Conservation (phyloP, 2,797 vertebrate genomes). For the Megalops cyprinoides region DNA sequence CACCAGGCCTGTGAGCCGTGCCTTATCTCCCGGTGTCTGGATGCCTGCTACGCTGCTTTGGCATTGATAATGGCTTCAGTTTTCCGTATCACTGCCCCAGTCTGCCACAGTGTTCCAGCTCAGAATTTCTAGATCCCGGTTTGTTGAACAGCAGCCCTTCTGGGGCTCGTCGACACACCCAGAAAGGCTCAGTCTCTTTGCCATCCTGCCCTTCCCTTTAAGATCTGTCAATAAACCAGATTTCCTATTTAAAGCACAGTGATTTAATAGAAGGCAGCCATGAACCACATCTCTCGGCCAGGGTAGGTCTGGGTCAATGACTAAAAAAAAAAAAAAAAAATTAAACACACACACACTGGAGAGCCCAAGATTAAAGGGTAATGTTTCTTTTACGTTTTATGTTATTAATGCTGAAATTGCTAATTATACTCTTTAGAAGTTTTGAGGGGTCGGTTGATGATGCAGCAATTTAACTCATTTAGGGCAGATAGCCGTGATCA, state of each 20-base stretch:
- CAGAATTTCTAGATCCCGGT: background rate
- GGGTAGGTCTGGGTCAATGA: slow-evolving; percentile 57
- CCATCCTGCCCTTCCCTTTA: slow-evolving; percentile 38
- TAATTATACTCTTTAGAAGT: slow-evolving; percentile 70
- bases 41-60: background rate
- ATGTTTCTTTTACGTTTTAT: slow-evolving; percentile 54
- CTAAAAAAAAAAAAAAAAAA: slow-evolving; percentile 40
- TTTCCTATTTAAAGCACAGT: slow-evolving; percentile 50
- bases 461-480: slow-evolving; percentile 68
- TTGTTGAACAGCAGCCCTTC: slow-evolving; percentile 6
- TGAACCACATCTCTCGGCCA: slow-evolving; percentile 55
- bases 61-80: background rate
- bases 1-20: background rate
- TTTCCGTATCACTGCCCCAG: background rate
- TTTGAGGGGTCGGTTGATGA: slow-evolving; percentile 64
- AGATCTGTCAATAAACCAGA: slow-evolving; percentile 52
- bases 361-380: slow-evolving; percentile 70
- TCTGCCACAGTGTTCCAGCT: background rate
- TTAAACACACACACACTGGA: background rate
- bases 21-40: background rate
- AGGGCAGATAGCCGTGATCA: slow-evolving; percentile 69
- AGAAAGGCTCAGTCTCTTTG: slow-evolving; percentile 8
- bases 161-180: background rate
- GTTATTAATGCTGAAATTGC: slow-evolving; percentile 71
- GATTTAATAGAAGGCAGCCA: slow-evolving; percentile 51